Percentiles rank a stretch among this genome's conserved stretches.
These are phyloP conservation scores for Pseudopodoces humilis DNA, from an alignment of 2,113 vertebrate genomes.

Conservation along the genomic window DNA sequence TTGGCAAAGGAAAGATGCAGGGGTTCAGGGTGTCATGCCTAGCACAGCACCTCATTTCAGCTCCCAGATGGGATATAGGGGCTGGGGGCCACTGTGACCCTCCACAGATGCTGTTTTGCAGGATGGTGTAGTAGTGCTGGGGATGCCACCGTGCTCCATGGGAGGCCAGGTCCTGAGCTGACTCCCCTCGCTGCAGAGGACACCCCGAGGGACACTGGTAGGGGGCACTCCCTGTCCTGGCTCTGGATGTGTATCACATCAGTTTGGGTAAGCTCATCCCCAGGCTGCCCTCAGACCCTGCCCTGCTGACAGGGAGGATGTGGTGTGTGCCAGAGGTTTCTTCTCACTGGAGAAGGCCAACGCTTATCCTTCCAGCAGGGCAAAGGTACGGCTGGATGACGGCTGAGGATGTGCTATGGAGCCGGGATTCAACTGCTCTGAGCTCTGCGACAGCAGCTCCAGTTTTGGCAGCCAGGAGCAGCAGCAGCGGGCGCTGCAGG, in stretches of 20 bases:
- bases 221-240: not conserved
- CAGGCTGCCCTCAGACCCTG: not conserved
- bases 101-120: not conserved
- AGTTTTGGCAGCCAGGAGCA: conserved; percentile 71
- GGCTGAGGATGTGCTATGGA: conserved; percentile 81
- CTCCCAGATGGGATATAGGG: not conserved
- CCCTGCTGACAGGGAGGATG: not conserved
- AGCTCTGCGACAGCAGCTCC: conserved; percentile 78
- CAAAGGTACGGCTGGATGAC: not conserved
- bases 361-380: not conserved
- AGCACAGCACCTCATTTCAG: accelerated
- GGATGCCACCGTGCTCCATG: accelerated
- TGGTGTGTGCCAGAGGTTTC: not conserved
- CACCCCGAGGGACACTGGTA: accelerated
- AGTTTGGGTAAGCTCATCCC: not conserved
- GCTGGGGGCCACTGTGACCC: not conserved
- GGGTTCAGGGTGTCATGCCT: accelerated
- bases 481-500: conserved; percentile 74
- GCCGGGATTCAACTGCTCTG: conserved; percentile 88
- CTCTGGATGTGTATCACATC: not conserved
- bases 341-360: not conserved
- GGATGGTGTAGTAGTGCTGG: not conserved
- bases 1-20: not conserved
- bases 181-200: not conserved
- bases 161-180: not conserved